Conservation (phyloP, 1,140 invertebrate genomes). For the Eciton burchellii region DNA sequence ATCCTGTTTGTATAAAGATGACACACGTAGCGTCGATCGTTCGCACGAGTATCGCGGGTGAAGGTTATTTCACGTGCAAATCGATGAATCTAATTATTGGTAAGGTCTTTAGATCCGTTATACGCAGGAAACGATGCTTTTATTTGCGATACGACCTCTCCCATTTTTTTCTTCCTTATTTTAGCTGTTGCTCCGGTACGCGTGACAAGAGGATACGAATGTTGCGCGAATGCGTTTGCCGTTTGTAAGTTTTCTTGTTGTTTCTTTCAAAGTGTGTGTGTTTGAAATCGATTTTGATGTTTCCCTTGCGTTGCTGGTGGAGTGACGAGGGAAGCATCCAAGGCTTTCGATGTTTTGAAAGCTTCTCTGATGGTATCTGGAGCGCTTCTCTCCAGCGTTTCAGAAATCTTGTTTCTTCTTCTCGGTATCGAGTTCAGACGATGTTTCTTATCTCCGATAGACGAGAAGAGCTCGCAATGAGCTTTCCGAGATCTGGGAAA, state of each 20-base stretch:
- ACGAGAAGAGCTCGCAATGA: background rate
- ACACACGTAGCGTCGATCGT: background rate
- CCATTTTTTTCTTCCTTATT: conserved; percentile 11
- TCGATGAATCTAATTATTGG: conserved; percentile 31
- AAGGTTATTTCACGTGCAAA: conserved; percentile 1
- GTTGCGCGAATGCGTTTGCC: background rate
- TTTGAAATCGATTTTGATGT: conserved; percentile 18
- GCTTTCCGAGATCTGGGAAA: conserved; percentile 12
- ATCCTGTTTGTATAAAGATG: conserved; percentile 3
- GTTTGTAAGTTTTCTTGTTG: background rate
- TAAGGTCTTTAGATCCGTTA: conserved; percentile 41
- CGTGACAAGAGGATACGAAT: background rate
- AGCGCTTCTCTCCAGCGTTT: background rate
- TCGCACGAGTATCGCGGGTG: conserved; percentile 17
- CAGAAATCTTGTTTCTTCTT: conserved; percentile 5
- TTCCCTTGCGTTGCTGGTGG: background rate
- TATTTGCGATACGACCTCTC: conserved; percentile 3
- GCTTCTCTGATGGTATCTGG: background rate
- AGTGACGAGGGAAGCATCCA: background rate
- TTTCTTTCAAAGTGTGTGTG: background rate
- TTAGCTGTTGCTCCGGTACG: background rate
- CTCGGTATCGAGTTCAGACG: background rate
- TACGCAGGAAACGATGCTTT: background rate
- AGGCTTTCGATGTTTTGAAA: background rate
- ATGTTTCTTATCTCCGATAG: conserved; percentile 3